Base-by-base conservation (phyloP, 2,797 vertebrate genomes). In the Molossus molossus region DNA sequence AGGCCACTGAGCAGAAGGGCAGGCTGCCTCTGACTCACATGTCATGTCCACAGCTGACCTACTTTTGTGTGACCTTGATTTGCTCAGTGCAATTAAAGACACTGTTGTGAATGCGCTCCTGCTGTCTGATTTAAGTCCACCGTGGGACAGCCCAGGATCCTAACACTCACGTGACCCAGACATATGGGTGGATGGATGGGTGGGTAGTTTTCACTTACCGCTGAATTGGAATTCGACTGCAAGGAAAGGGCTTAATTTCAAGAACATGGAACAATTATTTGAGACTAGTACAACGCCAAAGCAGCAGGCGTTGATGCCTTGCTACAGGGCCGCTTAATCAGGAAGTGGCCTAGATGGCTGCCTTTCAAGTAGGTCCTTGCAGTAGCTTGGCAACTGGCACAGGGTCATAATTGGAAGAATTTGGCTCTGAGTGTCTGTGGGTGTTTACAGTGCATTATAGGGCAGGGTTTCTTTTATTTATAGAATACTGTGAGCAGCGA, bases 11-110 rank as follows among this genome's bases (percentile, higher is more conserved):
- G 69, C 87, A 53, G 69, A 91, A 95, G 90, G 69, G 40, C 76
- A 70, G 10, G 83, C 86, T 48, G 83, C 76, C 13, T 87, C 86
- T 95, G 83, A 91, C 94, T 97, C 97, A 96, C 89, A 92, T 94
- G 83, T 82, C 62, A 20, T 77, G 23, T 73, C 77, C 27, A 29
- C 57, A 53, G 80, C 58, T 98, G 98, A 98, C 99, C 99, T 99
- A 98, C 98, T 99, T 99, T 97, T 80, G 75, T 85, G 90, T 98
- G 98, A 98, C 98, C 98, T 98, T 98, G 98, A 98, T 99, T 98
- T 98, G 96, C 96, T 97, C 92, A 40, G 77, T 86, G 97, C 98
- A 97, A 69, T 84, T 79, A 88, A 67, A 88, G 84, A 94, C 1
- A 2, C 57, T 82, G 92, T 97, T 97, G 17, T 75, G 85, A 72